phyloP scores from a whole-genome alignment of 2,888 invertebrate species.

The Metellina segmentata region DNA sequence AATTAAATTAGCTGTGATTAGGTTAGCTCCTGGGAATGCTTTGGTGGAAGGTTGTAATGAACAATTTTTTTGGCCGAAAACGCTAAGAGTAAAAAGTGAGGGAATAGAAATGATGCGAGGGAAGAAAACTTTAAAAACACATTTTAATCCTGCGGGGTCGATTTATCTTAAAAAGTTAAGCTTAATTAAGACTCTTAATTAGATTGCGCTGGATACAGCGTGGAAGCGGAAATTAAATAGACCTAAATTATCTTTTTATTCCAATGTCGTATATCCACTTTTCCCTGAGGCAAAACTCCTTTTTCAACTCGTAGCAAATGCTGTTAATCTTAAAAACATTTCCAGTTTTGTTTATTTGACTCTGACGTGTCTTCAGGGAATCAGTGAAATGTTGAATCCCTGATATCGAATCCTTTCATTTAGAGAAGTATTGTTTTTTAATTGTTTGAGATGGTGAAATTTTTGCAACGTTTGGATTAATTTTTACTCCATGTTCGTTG shows the following conservation, averaged over 20 bases:
- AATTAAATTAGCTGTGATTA: conserved; percentile 47
- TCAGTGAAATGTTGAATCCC: no score
- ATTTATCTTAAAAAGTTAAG: conserved; percentile 21
- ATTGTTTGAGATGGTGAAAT: no score
- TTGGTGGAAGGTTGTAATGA: not conserved
- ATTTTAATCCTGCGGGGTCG: not conserved
- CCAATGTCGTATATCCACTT: not conserved
- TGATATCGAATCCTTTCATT: no score
- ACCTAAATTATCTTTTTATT: conserved; percentile 10
- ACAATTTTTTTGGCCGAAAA: not conserved
- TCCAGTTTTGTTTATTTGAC: not conserved
- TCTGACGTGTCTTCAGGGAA: no score
- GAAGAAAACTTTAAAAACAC: conserved; percentile 13
- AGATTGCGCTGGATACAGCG: not conserved
- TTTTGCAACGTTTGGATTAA: no score
- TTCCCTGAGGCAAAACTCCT: not conserved
- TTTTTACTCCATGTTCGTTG: no score
- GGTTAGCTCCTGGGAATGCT: conserved; percentile 15
- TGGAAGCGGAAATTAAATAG: conserved; percentile 19
- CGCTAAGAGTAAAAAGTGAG: not conserved
- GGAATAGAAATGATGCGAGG: not conserved
- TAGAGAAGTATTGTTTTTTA: no score
- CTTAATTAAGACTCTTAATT: conserved; percentile 39
- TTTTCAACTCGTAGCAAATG: not conserved
- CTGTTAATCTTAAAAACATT: not conserved